These are phyloP conservation scores for Camponotus floridanus DNA, from an alignment of 1,140 invertebrate genomes.

Conservation along the genomic window DNA sequence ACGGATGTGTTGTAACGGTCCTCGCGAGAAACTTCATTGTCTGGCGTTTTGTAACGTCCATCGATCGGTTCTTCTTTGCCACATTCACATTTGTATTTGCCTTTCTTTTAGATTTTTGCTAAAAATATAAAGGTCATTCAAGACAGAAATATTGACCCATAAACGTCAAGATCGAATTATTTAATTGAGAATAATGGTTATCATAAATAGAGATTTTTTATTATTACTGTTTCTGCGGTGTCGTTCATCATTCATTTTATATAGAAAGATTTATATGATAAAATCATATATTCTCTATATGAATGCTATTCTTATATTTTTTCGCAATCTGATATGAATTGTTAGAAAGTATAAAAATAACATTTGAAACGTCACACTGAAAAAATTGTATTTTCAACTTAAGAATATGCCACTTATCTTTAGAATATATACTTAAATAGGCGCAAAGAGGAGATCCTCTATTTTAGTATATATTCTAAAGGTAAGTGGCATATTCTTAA, in stretches of 20 bases:
- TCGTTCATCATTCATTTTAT: constrained; percentile 15
- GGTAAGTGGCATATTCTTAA: too few species aligned
- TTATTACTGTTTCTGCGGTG: not conserved
- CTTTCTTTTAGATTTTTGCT: not conserved
- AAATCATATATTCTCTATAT: too few species aligned
- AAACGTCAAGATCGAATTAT: not conserved
- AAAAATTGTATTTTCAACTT: too few species aligned
- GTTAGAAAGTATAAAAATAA: not conserved
- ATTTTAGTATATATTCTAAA: too few species aligned
- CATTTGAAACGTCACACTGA: not conserved
- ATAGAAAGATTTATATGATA: too few species aligned
- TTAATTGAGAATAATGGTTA: not conserved
- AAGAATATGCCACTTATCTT: too few species aligned
- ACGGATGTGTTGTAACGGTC: not conserved
- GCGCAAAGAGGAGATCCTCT: too few species aligned
- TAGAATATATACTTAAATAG: too few species aligned
- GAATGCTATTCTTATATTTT: not conserved
- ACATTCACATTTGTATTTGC: not conserved
- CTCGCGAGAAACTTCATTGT: constrained; percentile 34
- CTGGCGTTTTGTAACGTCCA: not conserved
- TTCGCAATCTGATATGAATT: not conserved
- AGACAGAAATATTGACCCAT: not conserved
- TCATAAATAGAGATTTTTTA: not conserved
- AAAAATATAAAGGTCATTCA: not conserved
- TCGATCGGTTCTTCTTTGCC: not conserved